Evolutionary conservation across 2,888 invertebrate genomes (phyloP).

Genomic region (Pandemis corylana): DNA sequence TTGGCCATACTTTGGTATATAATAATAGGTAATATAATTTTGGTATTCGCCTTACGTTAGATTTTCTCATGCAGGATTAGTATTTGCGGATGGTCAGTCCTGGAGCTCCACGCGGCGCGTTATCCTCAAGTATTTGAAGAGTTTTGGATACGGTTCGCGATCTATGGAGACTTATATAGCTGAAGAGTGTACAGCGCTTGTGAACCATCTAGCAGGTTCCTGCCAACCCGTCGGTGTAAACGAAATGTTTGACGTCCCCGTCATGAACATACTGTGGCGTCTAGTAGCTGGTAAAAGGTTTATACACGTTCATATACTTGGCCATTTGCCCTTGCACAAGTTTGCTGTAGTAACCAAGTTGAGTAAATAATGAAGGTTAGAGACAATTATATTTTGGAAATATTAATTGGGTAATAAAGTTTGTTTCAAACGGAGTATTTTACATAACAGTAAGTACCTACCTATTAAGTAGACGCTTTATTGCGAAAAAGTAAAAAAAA

Average conservation of each 20-base stretch:
- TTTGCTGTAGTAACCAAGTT: neutral
- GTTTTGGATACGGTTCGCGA: slow-evolving; percentile 86
- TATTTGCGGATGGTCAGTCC: slow-evolving; percentile 87
- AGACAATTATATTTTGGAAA: no score
- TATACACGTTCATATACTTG: neutral
- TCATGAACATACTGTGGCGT: slow-evolving; percentile 89
- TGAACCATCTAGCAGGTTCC: slow-evolving; percentile 69
- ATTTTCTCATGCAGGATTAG: slow-evolving; percentile 81
- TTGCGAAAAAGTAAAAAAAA: no score
- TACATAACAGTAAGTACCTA: no score
- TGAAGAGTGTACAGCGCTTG: slow-evolving; percentile 85
- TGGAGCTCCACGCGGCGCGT: slow-evolving; percentile 88
- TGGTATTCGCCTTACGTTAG: neutral
- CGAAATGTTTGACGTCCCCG: slow-evolving; percentile 86
- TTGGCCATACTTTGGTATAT: no score
- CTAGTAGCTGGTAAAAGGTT: slow-evolving; percentile 88
- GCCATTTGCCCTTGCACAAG: neutral
- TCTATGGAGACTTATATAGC: slow-evolving; percentile 86
- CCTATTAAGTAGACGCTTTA: no score
- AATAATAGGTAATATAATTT: no score
- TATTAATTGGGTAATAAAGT: no score
- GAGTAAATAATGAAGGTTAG: no score
- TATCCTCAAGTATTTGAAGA: slow-evolving; percentile 86
- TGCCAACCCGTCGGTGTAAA: slow-evolving; percentile 79
- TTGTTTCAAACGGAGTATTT: no score